phyloP scores from a whole-genome alignment of 1,140 invertebrate species.

The Pissodes strobi region DNA sequence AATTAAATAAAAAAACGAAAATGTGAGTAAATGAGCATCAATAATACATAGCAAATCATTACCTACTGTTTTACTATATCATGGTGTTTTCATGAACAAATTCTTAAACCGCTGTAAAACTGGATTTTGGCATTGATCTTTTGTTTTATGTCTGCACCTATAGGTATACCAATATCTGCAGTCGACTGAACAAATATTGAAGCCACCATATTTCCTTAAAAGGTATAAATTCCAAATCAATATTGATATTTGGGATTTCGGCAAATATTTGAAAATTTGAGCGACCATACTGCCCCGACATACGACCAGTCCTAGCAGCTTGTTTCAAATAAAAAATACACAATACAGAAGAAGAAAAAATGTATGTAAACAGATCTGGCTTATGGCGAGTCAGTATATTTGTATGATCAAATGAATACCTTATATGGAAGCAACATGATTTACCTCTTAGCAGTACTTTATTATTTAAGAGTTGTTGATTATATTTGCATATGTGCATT shows the following conservation, averaged over 20 bases:
- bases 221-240: conserved; percentile 1
- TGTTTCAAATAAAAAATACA: neutral
- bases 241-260: neutral
- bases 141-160: too few relatives aligned
- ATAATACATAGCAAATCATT: too few relatives aligned
- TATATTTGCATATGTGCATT: too few relatives aligned
- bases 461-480: conserved; percentile 5
- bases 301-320: neutral
- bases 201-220: neutral
- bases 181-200: neutral
- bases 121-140: too few relatives aligned
- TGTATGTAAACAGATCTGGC: conserved; percentile 12
- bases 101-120: too few relatives aligned
- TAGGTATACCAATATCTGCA: too few relatives aligned
- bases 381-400: conserved; percentile 2
- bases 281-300: neutral
- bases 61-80: too few relatives aligned
- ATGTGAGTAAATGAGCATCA: too few relatives aligned
- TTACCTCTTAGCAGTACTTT: conserved; percentile 9
- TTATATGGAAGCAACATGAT: conserved; percentile 8
- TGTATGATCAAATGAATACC: conserved; percentile 10
- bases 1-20: too few relatives aligned
- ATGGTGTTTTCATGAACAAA: too few relatives aligned
- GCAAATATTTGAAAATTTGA: conserved; percentile 6
- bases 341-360: neutral